These are phyloP conservation scores for Chrysopilus asiliformis DNA, from an alignment of 2,888 invertebrate species.

Conservation along the genomic window DNA sequence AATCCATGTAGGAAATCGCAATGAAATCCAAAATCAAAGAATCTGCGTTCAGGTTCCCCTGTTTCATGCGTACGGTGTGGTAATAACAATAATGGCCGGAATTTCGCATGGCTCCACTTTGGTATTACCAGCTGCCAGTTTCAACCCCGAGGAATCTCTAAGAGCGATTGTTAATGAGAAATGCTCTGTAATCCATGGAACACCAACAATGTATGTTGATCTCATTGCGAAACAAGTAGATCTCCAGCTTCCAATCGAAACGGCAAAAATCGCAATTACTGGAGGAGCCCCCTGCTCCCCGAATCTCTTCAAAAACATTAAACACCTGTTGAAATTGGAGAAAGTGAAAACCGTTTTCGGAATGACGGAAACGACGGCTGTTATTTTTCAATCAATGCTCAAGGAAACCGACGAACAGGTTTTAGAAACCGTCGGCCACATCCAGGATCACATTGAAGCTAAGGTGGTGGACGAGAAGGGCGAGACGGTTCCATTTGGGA, in stretches of 20 bases:
- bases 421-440: conserved; percentile 41
- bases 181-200: conserved; percentile 60
- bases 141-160: conserved; percentile 48
- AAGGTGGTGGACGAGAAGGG: conserved; percentile 47
- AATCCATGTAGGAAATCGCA: conserved; percentile 44
- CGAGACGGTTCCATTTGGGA: conserved; percentile 48
- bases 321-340: conserved; percentile 36
- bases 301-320: conserved; percentile 41
- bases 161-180: conserved; percentile 51
- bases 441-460: conserved; percentile 44
- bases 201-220: conserved; percentile 80
- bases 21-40: conserved; percentile 34
- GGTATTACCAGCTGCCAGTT: conserved; percentile 45
- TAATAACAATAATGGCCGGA: conserved; percentile 44
- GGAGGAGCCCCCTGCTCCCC: conserved; percentile 63
- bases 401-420: conserved; percentile 36
- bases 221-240: conserved; percentile 43
- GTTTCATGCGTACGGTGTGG: conserved; percentile 71
- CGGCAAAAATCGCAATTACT: conserved; percentile 44
- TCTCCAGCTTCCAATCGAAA: conserved; percentile 32
- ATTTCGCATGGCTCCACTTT: conserved; percentile 47
- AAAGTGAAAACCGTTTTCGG: conserved; percentile 44
- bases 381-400: conserved; percentile 40
- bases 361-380: conserved; percentile 44
- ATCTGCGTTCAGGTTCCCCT: conserved; percentile 57